Base-by-base conservation (phyloP, 2,113 vertebrate genomes). In the Zonotrichia leucophrys region DNA sequence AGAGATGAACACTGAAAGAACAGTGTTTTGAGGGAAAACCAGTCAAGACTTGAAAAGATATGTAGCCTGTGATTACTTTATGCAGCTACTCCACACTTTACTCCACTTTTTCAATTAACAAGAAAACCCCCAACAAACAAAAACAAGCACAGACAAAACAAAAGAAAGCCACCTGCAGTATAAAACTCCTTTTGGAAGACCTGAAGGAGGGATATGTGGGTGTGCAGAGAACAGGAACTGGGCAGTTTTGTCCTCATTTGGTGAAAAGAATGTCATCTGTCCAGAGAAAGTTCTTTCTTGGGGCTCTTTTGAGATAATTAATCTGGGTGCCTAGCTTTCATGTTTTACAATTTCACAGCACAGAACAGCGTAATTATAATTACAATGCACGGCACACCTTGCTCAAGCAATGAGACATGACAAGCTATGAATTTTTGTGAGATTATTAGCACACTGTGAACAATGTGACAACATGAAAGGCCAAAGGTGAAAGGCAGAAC, bases 161-260 rank as follows among this genome's bases (percentile, higher is more conserved):
- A 41, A 59, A 42, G 25, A 5, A 55, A 84, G 12, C 10, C 10
- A 62, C 23, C 17, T 50, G 12, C 33, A 68, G 28, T 30, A 19
- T 46, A 63, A 30, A 46, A 80, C 60, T 58, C 11, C 4, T 53
- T 11, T 55, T 56, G 33, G n/a, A 83, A 80, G 16, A 69, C 5
- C 27, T 15, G 3, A 4, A 27, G 35, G 24, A 74, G 8, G 7
- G 27, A 90, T 2, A 1, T 0, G 2, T 31, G 18, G 16, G 5
- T 60, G 23, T 17, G 7, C 67, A 60, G 0, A 9, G 15, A 80
- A 50, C 6, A 5, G 3, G 35, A 66, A 59, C 9, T 0, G 0
- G 13, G 7, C 9, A 39, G 28, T n/a, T 83, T 72, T 49, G 6
- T 22, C 7, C 19, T 53, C 12, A 42, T 44, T 27, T 68, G 17